A percentile compares a stretch with the other conserved stretches of the same genome.
Conservation (phyloP, 2,888 invertebrate species). For the Saturnia pavonia region DNA sequence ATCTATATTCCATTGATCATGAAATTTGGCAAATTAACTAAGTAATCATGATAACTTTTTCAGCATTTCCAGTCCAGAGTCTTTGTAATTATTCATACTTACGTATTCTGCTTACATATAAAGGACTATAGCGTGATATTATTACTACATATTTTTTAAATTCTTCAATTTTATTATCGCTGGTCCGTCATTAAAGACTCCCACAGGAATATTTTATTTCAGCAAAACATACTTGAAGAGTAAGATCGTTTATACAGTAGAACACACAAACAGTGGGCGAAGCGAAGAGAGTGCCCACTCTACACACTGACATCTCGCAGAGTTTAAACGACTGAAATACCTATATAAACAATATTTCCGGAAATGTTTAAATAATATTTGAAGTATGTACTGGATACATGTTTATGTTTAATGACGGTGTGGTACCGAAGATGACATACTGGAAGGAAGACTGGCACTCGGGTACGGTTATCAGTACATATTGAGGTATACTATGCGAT, state of each 20-base stretch:
- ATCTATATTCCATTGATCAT: too few relatives aligned
- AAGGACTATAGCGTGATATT: neutral
- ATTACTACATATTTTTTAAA: neutral
- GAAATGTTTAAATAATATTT: neutral
- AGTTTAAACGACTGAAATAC: neutral
- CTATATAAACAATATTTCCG: neutral
- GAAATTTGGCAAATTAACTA: too few relatives aligned
- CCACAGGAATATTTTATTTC: conserved; percentile 3
- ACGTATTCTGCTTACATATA: neutral
- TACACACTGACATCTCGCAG: neutral
- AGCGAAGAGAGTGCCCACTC: conserved; percentile 8
- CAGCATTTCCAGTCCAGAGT: too few relatives aligned
- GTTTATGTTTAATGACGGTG: too few relatives aligned
- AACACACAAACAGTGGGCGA: conserved; percentile 13
- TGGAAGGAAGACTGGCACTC: too few relatives aligned
- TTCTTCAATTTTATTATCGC: neutral
- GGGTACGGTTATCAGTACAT: too few relatives aligned
- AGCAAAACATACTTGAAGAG: neutral
- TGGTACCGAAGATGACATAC: too few relatives aligned
- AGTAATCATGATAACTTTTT: too few relatives aligned
- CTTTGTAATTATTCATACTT: too few relatives aligned
- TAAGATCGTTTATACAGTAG: conserved; percentile 1
- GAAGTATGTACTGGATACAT: too few relatives aligned
- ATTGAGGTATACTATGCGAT: too few relatives aligned
- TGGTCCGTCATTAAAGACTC: conserved; percentile 1